These are phyloP conservation scores for Creontiades dilutus DNA, from an alignment of 2,888 invertebrate genomes.

Conservation along the genomic window DNA sequence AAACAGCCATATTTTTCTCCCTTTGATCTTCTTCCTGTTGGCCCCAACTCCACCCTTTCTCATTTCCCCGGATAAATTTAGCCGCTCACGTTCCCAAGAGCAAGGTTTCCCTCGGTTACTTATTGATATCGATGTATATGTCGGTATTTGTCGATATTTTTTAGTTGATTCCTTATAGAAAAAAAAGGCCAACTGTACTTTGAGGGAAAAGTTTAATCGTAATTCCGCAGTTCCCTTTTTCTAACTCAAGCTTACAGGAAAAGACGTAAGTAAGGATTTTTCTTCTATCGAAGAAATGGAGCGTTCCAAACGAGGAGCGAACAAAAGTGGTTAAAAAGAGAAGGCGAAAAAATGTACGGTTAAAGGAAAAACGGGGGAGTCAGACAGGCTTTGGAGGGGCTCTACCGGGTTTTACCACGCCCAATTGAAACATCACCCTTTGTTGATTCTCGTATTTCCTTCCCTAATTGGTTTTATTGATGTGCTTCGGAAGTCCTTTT, in stretches of 20 bases:
- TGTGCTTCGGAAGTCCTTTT: slow-evolving; percentile 7
- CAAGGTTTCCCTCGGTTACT: not conserved
- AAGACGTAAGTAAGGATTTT: not conserved
- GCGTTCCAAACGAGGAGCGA: not conserved
- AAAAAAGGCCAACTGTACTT: too few species aligned
- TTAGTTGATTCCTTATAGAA: too few species aligned
- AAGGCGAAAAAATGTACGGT: not conserved
- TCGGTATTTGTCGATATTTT: too few species aligned
- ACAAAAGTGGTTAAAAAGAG: slow-evolving; percentile 3
- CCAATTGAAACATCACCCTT: slow-evolving; percentile 56
- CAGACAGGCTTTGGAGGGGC: not conserved
- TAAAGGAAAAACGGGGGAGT: not conserved
- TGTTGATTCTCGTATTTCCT: slow-evolving; percentile 64
- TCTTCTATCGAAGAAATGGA: not conserved
- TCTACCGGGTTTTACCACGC: slow-evolving; percentile 10
- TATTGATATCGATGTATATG: too few species aligned
- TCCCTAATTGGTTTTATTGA: slow-evolving; percentile 60
- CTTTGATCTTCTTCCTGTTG: slow-evolving; percentile 11
- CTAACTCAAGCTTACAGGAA: not conserved
- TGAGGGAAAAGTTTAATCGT: too few species aligned
- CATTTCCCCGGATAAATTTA: not conserved
- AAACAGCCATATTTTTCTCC: slow-evolving; percentile 2
- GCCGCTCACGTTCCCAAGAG: not conserved
- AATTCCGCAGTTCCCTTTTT: not conserved
- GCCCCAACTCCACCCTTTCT: not conserved